phyloP scores from a whole-genome alignment of 1,140 invertebrate species.

The Matsumurasca onukii region DNA sequence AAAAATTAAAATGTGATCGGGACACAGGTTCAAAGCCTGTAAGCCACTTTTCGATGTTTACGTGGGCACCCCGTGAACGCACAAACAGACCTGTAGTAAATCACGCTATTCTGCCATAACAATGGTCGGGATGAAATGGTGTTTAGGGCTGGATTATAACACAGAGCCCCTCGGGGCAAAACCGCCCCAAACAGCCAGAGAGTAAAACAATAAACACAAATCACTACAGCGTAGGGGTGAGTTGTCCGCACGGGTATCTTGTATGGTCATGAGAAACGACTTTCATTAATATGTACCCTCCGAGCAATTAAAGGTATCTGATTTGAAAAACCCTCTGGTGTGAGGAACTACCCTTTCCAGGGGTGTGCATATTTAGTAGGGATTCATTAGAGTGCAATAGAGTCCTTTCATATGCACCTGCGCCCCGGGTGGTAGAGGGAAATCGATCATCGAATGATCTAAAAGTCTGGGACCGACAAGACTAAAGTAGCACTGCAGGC shows the following conservation, averaged over 20 bases:
- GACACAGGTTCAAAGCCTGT: too few relatives aligned
- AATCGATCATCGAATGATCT: too few relatives aligned
- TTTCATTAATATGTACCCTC: constrained; percentile 1
- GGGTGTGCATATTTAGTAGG: not conserved
- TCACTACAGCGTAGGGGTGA: not conserved
- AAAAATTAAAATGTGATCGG: too few relatives aligned
- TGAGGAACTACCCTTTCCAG: not conserved
- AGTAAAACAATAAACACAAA: constrained; percentile 1
- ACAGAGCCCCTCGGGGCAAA: not conserved
- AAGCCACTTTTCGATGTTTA: too few relatives aligned
- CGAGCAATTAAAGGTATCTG: not conserved
- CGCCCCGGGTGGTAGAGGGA: not conserved
- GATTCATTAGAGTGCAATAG: not conserved
- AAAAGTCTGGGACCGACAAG: too few relatives aligned
- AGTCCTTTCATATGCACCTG: not conserved
- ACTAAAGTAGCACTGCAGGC: too few relatives aligned
- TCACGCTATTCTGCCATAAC: too few relatives aligned
- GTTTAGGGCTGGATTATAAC: not conserved
- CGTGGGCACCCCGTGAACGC: too few relatives aligned
- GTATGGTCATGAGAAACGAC: not conserved
- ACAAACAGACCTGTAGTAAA: too few relatives aligned
- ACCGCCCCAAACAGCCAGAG: not conserved
- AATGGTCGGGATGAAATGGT: not conserved
- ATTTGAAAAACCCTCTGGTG: not conserved
- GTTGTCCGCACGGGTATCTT: not conserved